phyloP scores from a whole-genome alignment of 2,113 vertebrate species.

The Gymnorhina tibicen region DNA sequence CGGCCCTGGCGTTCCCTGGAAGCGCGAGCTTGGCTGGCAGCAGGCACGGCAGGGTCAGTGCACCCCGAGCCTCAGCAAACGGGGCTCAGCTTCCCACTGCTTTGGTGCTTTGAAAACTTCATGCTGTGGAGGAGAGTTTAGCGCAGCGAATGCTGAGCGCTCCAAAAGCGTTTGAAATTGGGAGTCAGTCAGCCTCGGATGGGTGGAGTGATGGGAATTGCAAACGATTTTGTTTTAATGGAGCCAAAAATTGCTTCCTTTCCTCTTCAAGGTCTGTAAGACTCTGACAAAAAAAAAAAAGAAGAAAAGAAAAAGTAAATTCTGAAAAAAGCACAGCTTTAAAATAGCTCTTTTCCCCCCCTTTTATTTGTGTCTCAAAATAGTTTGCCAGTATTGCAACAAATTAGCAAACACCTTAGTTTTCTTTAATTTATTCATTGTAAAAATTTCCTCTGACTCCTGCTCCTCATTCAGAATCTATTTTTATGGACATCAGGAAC shows the following conservation, averaged over 20 bases:
- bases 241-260: slow-evolving; percentile 31
- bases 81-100: not conserved
- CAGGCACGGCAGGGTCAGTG: not conserved
- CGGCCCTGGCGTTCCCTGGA: not conserved
- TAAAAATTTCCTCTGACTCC: not conserved
- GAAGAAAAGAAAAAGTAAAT: not conserved
- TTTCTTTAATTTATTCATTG: not conserved
- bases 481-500: not conserved
- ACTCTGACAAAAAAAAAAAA: not conserved
- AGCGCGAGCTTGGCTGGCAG: not conserved
- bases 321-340: not conserved
- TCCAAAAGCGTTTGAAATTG: not conserved
- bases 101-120: not conserved
- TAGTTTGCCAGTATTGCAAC: not conserved
- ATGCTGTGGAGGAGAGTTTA: not conserved
- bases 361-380: not conserved
- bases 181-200: not conserved
- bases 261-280: slow-evolving; percentile 6
- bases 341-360: fast-evolving
- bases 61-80: not conserved
- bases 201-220: slow-evolving; percentile 16
- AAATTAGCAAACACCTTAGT: not conserved
- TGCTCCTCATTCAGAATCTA: not conserved
- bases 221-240: slow-evolving; percentile 3
- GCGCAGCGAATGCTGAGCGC: not conserved